phyloP scores from a whole-genome alignment of 2,888 invertebrate species.

The Entomobrya proxima region DNA sequence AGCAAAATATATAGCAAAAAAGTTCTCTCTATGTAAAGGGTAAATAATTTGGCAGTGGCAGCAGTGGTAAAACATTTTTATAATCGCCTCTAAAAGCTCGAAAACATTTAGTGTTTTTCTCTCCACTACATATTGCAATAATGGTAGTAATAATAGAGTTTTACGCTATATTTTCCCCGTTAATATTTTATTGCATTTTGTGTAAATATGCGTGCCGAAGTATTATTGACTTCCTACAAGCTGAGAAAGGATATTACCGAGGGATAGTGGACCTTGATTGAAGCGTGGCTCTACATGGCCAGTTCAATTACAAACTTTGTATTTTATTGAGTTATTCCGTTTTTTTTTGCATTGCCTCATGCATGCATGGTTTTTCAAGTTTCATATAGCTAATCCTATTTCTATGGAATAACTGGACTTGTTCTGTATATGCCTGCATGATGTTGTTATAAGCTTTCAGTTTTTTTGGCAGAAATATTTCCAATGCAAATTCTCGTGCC shows the following conservation, averaged over 20 bases:
- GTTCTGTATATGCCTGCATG: too few species aligned
- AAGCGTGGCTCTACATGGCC: conserved; percentile 33
- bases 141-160: conserved; percentile 32
- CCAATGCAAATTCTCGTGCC: conserved; percentile 10
- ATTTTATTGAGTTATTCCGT: conserved; percentile 33
- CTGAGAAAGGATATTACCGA: neutral
- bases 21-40: neutral
- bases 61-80: conserved; percentile 3
- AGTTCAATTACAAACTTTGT: conserved; percentile 18
- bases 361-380: neutral
- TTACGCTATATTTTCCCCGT: conserved; percentile 30
- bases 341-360: conserved; percentile 12
- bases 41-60: neutral
- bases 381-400: too few species aligned
- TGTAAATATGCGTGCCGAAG: conserved; percentile 42
- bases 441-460: too few species aligned
- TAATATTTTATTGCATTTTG: conserved; percentile 48
- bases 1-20: neutral
- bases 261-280: conserved; percentile 41
- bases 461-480: neutral
- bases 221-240: neutral
- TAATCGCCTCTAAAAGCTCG: conserved; percentile 3
- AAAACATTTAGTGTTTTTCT: neutral
- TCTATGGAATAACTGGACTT: neutral
- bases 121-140: conserved; percentile 18